phyloP scores from a whole-genome alignment of 2,888 invertebrate genomes.

The Prosapia bicincta region DNA sequence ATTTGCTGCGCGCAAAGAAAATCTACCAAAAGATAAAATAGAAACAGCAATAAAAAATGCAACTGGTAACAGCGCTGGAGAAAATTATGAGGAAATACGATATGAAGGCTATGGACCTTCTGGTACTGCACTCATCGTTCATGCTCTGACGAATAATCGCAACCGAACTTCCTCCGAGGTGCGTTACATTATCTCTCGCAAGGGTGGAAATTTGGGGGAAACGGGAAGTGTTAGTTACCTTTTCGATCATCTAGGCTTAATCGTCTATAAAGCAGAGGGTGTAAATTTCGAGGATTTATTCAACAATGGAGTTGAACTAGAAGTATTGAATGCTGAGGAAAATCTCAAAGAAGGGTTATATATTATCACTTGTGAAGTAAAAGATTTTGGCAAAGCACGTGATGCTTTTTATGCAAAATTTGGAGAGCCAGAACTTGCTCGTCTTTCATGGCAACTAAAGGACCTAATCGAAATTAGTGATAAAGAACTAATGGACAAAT shows the following conservation, averaged over 20 bases:
- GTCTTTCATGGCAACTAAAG: no score
- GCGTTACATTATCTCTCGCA: constrained; percentile 3
- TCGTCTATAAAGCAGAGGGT: no score
- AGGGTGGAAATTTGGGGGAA: constrained; percentile 12
- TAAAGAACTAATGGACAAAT: no score
- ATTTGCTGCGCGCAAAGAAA: constrained; percentile 9
- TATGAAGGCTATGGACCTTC: constrained; percentile 15
- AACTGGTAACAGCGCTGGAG: not conserved
- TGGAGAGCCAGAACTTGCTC: no score
- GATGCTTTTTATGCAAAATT: no score
- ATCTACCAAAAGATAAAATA: constrained; percentile 8
- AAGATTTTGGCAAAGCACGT: no score
- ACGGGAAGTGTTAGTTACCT: constrained; percentile 11
- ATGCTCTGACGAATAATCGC: constrained; percentile 15
- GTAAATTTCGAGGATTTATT: no score
- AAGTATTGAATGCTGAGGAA: no score
- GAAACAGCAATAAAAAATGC: constrained; percentile 10
- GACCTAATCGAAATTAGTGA: no score
- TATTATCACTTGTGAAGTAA: no score
- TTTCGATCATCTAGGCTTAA: constrained; percentile 10
- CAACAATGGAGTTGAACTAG: no score
- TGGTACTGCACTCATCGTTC: constrained; percentile 6
- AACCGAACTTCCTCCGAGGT: constrained; percentile 8
- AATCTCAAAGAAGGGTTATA: no score
- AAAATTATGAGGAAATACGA: constrained; percentile 1